Percentiles rank a stretch among this genome's conserved stretches.
phyloP scores from a whole-genome alignment of 2,888 invertebrate species.

The Hybos culiciformis region DNA sequence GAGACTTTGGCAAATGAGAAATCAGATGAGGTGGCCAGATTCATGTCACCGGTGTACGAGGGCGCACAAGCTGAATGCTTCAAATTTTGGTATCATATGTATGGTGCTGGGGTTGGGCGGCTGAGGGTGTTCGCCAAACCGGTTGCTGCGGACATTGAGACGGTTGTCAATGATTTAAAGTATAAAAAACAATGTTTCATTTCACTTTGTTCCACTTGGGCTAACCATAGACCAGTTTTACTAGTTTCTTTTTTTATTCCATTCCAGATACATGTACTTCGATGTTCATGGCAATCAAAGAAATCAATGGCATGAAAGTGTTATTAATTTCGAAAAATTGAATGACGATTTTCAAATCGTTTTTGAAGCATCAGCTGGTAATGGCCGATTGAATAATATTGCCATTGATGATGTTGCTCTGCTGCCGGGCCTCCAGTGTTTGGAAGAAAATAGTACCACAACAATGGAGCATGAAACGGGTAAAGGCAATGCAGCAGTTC shows the following conservation, averaged over 20 bases:
- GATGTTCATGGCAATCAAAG: conserved; percentile 53
- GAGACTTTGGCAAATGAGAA: conserved; percentile 45
- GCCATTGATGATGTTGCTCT: conserved; percentile 69
- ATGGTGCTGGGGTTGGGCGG: conserved; percentile 46
- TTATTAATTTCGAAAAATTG: conserved; percentile 36
- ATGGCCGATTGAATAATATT: conserved; percentile 56
- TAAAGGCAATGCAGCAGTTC: background rate
- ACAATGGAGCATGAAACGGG: background rate
- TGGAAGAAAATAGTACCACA: conserved; percentile 9
- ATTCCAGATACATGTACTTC: conserved; percentile 40
- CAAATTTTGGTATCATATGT: conserved; percentile 68
- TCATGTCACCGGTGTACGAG: conserved; percentile 58
- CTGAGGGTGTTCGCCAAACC: conserved; percentile 41
- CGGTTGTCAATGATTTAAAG: conserved; percentile 16
- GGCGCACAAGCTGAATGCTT: conserved; percentile 42
- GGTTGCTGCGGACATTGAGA: conserved; percentile 22
- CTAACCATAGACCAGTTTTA: too few relatives aligned
- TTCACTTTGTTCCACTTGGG: too few relatives aligned
- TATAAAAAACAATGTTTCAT: too few relatives aligned
- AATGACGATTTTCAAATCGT: conserved; percentile 48
- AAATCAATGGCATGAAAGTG: conserved; percentile 48
- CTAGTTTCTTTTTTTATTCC: conserved; percentile 6
- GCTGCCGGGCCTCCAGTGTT: conserved; percentile 34
- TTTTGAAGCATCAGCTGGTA: conserved; percentile 58
- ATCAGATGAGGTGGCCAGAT: conserved; percentile 52